Base-by-base conservation (phyloP, 2,888 invertebrate genomes). In the Ornithoptera alexandrae region DNA sequence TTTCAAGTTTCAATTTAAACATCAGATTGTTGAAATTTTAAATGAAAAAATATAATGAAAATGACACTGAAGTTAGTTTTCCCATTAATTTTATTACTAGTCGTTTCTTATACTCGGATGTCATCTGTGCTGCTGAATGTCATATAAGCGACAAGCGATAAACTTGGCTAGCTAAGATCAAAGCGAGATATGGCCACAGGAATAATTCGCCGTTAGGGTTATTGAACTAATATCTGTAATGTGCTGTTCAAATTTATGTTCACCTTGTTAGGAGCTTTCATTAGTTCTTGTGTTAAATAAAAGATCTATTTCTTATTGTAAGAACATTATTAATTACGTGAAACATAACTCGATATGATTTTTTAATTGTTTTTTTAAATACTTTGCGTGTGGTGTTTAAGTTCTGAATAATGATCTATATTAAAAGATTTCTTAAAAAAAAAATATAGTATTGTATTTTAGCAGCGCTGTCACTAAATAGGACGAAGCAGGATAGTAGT, bases 191-290 rank as follows among this genome's bases (percentile, higher is more conserved):
- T 50, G 63, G 50, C 20, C 57, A 67, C 68, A 64, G 63, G 36
- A 68, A 63, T 68, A 63, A 59, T 68, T 59, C 24, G 63, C 63
- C 8, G 20, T 63, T 68, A 53, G 36, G 50, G 24, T 46, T 60
- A 63, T 68, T 63, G 59, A 68, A 53, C 59, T 60, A 64, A 64
- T 67, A 62, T 67, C 46, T 62, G 61, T 61, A 42, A 24, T 53
- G 62, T 57, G 61, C 36, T 39, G 36, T 36, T 39, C 61, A 24
- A 30, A 67, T 61, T 53, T 56, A 56, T 56, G 18, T 56, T 17
- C 20, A 36, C 42, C 42, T 39, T 42, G 61, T 18, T 42, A 22
- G 22, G 22, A 4, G 22, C 12, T 58, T 4, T 22, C 22, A 12
- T 10, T 58, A 57, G 7, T 58, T 56, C 1, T n/a, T n/a, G 53